Conservation (phyloP, 2,113 vertebrate species). For the Rhinoderma darwinii region DNA sequence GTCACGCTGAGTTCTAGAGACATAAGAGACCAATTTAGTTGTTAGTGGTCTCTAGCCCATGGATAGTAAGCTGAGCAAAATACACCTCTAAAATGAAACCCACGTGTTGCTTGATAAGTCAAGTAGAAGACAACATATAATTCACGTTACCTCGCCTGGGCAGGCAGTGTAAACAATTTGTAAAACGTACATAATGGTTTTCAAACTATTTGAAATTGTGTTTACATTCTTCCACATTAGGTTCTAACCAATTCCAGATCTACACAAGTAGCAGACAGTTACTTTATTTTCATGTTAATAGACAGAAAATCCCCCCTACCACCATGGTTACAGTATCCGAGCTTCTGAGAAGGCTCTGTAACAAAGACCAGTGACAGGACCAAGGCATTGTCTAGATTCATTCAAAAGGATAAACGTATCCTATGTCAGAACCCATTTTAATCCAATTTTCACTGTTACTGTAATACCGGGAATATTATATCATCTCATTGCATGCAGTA, state of each 20-base stretch:
- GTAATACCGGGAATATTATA: conserved; percentile 27
- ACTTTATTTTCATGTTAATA: conserved; percentile 29
- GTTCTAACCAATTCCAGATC: conserved; percentile 45
- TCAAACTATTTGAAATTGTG: conserved; percentile 50
- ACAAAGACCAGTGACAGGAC: conserved; percentile 22
- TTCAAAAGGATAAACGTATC: conserved; percentile 18
- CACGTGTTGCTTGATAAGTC: conserved; percentile 36
- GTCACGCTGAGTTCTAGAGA: neutral
- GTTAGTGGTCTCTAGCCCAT: conserved; percentile 50
- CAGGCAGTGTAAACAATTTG: conserved; percentile 49
- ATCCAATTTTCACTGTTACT: conserved; percentile 37
- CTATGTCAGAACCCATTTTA: neutral
- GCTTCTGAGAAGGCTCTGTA: neutral
- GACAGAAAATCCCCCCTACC: conserved; percentile 30
- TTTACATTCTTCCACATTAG: conserved; percentile 56
- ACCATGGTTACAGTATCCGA: neutral
- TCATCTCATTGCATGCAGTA: neutral
- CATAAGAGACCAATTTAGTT: conserved; percentile 31
- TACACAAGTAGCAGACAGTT: conserved; percentile 20
- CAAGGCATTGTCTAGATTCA: conserved; percentile 7
- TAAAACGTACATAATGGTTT: conserved; percentile 42
- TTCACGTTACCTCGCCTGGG: neutral
- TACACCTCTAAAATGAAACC: conserved; percentile 45
- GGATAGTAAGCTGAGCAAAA: conserved; percentile 30
- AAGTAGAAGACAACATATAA: conserved; percentile 32